These are phyloP conservation scores for Hypanus sabinus DNA, from an alignment of 2,113 vertebrate species.

Conservation along the genomic window DNA sequence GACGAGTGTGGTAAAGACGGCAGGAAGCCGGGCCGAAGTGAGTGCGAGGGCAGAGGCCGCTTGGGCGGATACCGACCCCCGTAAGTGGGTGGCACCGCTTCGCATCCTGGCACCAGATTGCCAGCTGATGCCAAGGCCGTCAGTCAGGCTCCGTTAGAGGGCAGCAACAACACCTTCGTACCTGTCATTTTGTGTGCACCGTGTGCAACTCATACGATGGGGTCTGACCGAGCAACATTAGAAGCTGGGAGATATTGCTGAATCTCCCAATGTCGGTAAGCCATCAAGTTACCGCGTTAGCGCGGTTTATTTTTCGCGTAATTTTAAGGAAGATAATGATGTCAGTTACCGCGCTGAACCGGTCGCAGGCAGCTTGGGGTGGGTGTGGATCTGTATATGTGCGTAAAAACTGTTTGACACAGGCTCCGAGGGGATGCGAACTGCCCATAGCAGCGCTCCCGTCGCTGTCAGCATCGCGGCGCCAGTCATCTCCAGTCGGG, in stretches of 20 bases:
- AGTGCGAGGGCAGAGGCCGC: background rate
- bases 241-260: background rate
- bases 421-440: background rate
- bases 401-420: background rate
- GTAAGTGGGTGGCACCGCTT: background rate
- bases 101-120: background rate
- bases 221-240: background rate
- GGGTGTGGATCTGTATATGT: background rate
- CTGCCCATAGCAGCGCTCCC: background rate
- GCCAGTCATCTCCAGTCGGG: too few relatives aligned
- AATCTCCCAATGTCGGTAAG: background rate
- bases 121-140: background rate
- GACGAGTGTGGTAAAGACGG: background rate
- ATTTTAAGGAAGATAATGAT: background rate
- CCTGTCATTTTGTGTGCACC: background rate
- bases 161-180: background rate
- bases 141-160: background rate
- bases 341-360: too few relatives aligned
- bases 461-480: background rate
- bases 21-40: background rate
- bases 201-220: background rate
- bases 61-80: background rate
- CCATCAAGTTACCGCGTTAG: background rate
- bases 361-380: background rate
- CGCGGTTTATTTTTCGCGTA: background rate